phyloP scores from a whole-genome alignment of 2,888 invertebrate species.

The Pomacea canaliculata region DNA sequence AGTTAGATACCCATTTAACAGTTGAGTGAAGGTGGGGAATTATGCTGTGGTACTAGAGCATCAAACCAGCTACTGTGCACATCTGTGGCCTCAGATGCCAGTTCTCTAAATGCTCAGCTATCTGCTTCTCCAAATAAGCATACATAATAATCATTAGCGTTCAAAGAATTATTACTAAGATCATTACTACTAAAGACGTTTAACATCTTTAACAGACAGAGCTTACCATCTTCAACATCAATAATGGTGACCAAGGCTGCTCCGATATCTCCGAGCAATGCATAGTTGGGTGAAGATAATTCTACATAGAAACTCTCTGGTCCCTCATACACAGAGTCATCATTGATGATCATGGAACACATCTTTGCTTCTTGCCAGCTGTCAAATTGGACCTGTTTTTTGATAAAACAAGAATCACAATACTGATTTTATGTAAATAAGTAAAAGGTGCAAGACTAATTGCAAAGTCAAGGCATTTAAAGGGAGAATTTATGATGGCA shows the following conservation, averaged over 20 bases:
- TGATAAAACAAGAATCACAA: not conserved
- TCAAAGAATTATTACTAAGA: too few species aligned
- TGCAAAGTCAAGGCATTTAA: not conserved
- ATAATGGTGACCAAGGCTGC: conserved; percentile 53
- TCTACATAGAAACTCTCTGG: conserved; percentile 61
- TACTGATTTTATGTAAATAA: too few species aligned
- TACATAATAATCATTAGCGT: too few species aligned
- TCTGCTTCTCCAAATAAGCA: too few species aligned
- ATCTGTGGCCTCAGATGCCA: too few species aligned
- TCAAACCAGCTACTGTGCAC: too few species aligned
- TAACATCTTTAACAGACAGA: not conserved
- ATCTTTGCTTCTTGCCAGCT: conserved; percentile 60
- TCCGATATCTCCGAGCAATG: conserved; percentile 50
- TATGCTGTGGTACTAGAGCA: too few species aligned
- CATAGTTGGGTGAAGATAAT: conserved; percentile 56
- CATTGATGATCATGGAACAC: conserved; percentile 63
- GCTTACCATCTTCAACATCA: conserved; percentile 65
- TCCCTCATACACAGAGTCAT: conserved; percentile 65
- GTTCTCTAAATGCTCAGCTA: too few species aligned
- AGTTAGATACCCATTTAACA: not conserved
- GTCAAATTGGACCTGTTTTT: conserved; percentile 64
- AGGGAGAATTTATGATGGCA: not conserved
- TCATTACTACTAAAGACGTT: too few species aligned
- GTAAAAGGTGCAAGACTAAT: not conserved
- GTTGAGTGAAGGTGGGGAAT: too few species aligned